Base-by-base conservation (phyloP, 2,113 vertebrate species). In the Chionodraco myersi region DNA sequence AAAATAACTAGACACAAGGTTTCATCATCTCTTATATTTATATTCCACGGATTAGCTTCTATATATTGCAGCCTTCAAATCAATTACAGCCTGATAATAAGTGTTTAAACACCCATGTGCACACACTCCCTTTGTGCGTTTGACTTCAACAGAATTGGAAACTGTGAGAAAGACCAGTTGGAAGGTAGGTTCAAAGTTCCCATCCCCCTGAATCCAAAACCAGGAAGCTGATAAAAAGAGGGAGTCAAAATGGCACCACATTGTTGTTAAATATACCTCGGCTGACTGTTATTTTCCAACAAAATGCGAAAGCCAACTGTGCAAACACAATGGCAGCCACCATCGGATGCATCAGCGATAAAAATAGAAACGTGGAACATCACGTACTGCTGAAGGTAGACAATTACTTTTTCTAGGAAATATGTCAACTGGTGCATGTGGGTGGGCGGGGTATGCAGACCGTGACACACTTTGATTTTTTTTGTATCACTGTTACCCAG, bases 211-310 rank as follows among this genome's bases (percentile, higher is more conserved):
- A 51, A 71, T 70, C 62, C 67, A 86, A 91, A 83, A 76, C 75
- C 86, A 91, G 89, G 87, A 94, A 92, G 74, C 58, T 82, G 53
- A 84, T 86, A 82, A 83, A 88, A 75, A 75, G 60, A 80, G 63
- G 82, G 86, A 94, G 92, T 94, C 90, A 70, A 91, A 90, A 91
- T 85, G 89, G 91, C 93, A 92, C 89, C 90, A 82, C 79, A 70
- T 16, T 85, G 81, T 88, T 92, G 80, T 92, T 67, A 68, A 76
- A 21, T 62, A 64, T 83, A 86, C 73, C 84, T 84, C 84, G 23
- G 23, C 54, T 69, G 72, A 82, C 13, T 10, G 51, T 77, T 83
- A 82, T 77, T 88, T 89, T 74, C 80, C 83, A 76, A 77, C 66
- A 62, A 72, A 83, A 79, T 71, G 58, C 70, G 75, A 86, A 30